Conservation (phyloP, 2,888 invertebrate species). For the Miltochrista miniata region DNA sequence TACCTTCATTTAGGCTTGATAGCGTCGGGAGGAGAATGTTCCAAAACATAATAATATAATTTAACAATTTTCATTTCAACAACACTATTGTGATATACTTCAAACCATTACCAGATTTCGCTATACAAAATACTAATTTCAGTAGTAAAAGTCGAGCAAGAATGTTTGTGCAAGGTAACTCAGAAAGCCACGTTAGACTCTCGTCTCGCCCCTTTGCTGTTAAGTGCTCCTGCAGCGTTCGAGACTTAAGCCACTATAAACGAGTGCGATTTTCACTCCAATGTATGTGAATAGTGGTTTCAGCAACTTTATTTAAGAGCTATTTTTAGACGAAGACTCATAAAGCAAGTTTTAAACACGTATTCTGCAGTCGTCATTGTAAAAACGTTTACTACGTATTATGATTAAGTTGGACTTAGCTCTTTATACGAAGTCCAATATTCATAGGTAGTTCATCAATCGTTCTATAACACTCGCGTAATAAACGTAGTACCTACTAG, state of each 20-base stretch:
- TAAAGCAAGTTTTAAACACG: neutral
- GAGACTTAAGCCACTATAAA: neutral
- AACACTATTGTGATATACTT: neutral
- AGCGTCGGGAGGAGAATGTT: no score
- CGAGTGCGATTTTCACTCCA: neutral
- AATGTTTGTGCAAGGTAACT: slow-evolving; percentile 1
- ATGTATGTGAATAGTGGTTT: neutral
- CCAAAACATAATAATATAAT: no score
- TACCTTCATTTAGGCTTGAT: no score
- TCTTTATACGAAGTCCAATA: neutral
- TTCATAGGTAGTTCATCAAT: no score
- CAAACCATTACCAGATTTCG: neutral
- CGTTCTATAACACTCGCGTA: no score
- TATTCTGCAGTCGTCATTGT: neutral
- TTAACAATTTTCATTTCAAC: neutral
- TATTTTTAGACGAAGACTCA: neutral
- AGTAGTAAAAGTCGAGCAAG: neutral
- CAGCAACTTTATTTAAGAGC: neutral
- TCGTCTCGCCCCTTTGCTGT: slow-evolving; percentile 1
- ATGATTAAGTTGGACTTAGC: neutral
- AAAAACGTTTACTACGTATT: no score
- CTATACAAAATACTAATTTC: no score
- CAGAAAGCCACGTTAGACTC: neutral
- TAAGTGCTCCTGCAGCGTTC: slow-evolving; percentile 1
- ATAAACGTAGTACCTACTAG: no score